Conservation (phyloP, 1,140 invertebrate species). For the Lasioglossum baleicum region DNA sequence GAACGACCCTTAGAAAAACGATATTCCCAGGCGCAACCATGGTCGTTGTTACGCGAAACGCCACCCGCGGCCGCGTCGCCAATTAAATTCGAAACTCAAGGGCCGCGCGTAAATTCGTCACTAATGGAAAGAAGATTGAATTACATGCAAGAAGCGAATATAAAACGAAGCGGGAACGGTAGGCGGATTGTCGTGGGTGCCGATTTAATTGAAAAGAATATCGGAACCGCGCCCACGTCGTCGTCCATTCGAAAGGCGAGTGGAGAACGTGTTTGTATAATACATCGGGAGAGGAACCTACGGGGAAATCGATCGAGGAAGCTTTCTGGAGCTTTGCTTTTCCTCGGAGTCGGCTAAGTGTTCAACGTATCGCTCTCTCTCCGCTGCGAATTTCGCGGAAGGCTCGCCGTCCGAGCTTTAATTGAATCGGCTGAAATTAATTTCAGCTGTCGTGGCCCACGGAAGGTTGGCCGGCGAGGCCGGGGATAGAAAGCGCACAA, state of each 20-base stretch:
- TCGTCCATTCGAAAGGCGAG: neutral
- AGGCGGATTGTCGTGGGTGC: neutral
- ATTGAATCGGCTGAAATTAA: slow-evolving; percentile 78
- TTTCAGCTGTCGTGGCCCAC: slow-evolving; percentile 69
- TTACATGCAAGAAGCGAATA: slow-evolving; percentile 31
- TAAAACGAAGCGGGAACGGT: neutral
- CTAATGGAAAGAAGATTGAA: slow-evolving; percentile 47
- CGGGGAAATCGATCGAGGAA: slow-evolving; percentile 37
- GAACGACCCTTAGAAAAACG: neutral
- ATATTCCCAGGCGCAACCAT: no score
- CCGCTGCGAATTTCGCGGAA: slow-evolving; percentile 61
- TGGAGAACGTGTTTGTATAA: slow-evolving; percentile 3
- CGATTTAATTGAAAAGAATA: slow-evolving; percentile 46
- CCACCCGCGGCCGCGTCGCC: slow-evolving; percentile 20
- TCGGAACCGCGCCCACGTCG: neutral
- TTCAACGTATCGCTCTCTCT: slow-evolving; percentile 46
- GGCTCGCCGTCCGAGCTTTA: slow-evolving; percentile 70
- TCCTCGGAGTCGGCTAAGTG: slow-evolving; percentile 43
- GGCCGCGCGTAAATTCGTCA: slow-evolving; percentile 27
- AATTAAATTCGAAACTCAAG: slow-evolving; percentile 16
- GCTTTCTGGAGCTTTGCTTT: slow-evolving; percentile 48
- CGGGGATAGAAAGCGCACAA: slow-evolving; percentile 56
- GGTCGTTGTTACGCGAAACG: no score
- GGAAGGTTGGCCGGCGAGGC: slow-evolving; percentile 40
- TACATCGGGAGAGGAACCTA: slow-evolving; percentile 19